A percentile compares a stretch with the other conserved stretches of the same genome.
Conservation (phyloP, 2,113 vertebrate species). For the Aramus guarauna region DNA sequence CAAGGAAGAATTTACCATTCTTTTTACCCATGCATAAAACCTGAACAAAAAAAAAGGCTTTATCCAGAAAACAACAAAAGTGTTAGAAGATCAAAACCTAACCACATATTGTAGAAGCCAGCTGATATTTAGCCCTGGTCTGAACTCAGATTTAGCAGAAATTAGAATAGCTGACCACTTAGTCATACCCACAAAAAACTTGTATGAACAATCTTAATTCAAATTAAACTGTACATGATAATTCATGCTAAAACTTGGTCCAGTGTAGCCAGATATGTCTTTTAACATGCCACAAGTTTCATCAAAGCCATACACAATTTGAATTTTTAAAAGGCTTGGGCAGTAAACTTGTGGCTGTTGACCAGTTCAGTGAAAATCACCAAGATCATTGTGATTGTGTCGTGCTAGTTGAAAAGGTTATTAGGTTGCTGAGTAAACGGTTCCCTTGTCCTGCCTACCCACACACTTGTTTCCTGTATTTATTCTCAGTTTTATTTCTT, state of each 20-base stretch:
- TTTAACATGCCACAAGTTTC: neutral
- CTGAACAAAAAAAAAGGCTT: neutral
- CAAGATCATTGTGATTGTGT: neutral
- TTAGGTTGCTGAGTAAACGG: slow-evolving; percentile 13
- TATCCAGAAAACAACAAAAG: neutral
- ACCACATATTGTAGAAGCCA: neutral
- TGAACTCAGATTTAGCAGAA: neutral
- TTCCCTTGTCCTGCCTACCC: neutral
- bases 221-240: neutral
- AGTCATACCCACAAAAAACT: neutral
- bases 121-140: neutral
- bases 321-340: neutral
- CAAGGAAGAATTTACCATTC: neutral
- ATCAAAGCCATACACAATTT: neutral
- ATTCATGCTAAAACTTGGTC: neutral
- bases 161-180: neutral
- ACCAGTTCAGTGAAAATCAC: neutral
- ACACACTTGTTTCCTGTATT: slow-evolving; percentile 44
- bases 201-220: neutral
- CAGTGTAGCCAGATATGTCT: neutral
- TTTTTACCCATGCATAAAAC: neutral
- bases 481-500: slow-evolving; percentile 45
- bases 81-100: neutral
- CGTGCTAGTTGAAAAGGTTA: neutral
- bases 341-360: neutral